Evolutionary conservation across 1,140 invertebrate genomes (phyloP), one percentile per base, ranked within the genome.

Genomic region (Magallana angulata): DNA sequence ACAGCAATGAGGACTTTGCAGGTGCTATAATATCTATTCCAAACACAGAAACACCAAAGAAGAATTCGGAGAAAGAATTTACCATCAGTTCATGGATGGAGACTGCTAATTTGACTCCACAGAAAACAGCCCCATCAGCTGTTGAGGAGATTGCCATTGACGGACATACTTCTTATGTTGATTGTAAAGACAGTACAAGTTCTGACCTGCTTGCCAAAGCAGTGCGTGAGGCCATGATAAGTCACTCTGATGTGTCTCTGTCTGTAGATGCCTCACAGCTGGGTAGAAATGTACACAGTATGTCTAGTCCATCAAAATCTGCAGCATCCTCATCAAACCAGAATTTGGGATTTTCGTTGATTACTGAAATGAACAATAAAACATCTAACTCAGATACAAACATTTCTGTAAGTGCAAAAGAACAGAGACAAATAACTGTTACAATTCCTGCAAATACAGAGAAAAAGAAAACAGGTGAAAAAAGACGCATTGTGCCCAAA

Each of bases 121-220:
- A 60, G 56, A 89, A 87, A 59, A 76, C 80, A 36, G 30, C 36
- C 30, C 24, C 62, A 76, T n/a, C 24, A n/a, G 24, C 76, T 56
- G 62, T n/a, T 2, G 48, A 57, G 14, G 57, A 57, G 6, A 30
- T 58, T 18, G 48, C 48, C 18, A 82, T 57, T 16, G 16, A n/a
- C 57, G 57, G 81, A 57, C 18, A 57, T 82, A 57, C 14, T 24
- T 57, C 81, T 57, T 30, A 71, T 24, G 30, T 48, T 48, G 36
- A 48, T 48, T 48, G 30, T 82, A 56, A 87, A 57, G 86, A 86
- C 16, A 89, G 82, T 24, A 68, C 88, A 14, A 85, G 85, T 82
- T 71, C 88, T 57, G 88, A 89, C 30, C 85, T 89, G 56, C 18
- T 89, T 16, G 88, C 88, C 14, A 89, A 89, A 48, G 88, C 88